phyloP scores from a whole-genome alignment of 2,113 vertebrate genomes.

The Pionites leucogaster region DNA sequence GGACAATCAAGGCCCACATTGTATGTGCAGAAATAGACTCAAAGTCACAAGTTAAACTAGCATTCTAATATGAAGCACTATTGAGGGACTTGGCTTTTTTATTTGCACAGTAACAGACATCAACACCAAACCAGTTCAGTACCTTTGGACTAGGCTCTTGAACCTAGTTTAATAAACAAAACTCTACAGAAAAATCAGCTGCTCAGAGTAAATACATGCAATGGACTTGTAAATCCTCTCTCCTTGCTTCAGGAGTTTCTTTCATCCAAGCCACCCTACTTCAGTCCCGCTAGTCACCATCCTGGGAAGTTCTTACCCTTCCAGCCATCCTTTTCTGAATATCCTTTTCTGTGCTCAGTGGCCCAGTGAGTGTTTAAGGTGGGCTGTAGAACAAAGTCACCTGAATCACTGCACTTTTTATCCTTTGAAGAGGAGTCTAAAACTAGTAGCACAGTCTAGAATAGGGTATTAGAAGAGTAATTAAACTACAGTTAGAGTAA shows the following conservation, averaged over 20 bases:
- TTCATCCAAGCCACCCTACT: background rate
- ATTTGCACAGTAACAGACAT: background rate
- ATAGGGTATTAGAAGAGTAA: background rate
- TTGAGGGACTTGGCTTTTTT: background rate
- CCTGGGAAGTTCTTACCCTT: background rate
- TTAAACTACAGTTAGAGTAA: background rate
- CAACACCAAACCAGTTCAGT: background rate
- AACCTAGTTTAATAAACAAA: background rate
- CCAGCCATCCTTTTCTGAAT: background rate
- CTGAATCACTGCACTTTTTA: background rate
- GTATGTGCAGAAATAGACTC: background rate
- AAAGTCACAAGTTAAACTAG: background rate
- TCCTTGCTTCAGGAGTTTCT: background rate
- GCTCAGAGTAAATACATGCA: background rate
- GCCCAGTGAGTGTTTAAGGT: background rate
- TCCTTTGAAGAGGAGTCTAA: background rate
- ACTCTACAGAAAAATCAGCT: background rate
- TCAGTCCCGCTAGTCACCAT: background rate
- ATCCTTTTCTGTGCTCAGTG: background rate
- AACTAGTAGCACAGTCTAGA: background rate
- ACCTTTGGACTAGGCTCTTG: background rate
- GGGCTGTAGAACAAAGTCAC: background rate
- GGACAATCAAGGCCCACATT: background rate
- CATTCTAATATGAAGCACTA: background rate
- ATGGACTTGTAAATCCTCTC: background rate